phyloP scores from a whole-genome alignment of 92 coral and sea anemone genomes.

The Phymanthus crucifer region DNA sequence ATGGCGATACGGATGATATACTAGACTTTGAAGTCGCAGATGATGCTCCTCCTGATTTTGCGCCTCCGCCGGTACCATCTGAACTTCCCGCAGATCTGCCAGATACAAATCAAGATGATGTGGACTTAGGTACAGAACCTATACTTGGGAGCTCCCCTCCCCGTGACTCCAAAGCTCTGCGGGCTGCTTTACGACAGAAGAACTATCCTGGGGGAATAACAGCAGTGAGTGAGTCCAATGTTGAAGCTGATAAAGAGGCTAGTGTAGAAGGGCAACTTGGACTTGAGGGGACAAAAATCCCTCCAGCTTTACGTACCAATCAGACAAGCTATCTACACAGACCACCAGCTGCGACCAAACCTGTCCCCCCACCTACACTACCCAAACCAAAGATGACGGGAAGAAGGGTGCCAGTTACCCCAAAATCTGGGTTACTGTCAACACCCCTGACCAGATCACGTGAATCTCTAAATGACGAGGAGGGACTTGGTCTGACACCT shows the following conservation, averaged over 20 bases:
- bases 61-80: slow-evolving; percentile 81
- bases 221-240: slow-evolving; percentile 24
- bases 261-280: slow-evolving; percentile 51
- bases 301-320: slow-evolving; percentile 31
- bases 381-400: slow-evolving; percentile 67
- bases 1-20: slow-evolving; percentile 38
- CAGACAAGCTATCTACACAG: slow-evolving; percentile 28
- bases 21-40: slow-evolving; percentile 48
- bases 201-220: slow-evolving; percentile 41
- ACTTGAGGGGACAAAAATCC: slow-evolving; percentile 11
- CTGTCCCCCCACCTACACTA: slow-evolving; percentile 67
- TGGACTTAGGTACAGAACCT: slow-evolving; percentile 51
- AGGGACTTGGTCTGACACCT: slow-evolving; percentile 65
- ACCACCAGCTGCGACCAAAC: slow-evolving; percentile 31
- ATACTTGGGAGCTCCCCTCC: slow-evolving; percentile 75
- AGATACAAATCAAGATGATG: slow-evolving; percentile 42
- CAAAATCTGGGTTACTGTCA: slow-evolving; percentile 7
- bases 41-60: slow-evolving; percentile 53
- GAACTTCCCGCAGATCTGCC: slow-evolving; percentile 77
- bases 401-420: slow-evolving; percentile 31
- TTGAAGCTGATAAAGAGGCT: slow-evolving; percentile 38
- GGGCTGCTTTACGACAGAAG: slow-evolving; percentile 64
- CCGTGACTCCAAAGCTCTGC: slow-evolving; percentile 66
- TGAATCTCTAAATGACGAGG: slow-evolving; percentile 33
- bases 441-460: slow-evolving; percentile 35